Evolutionary conservation across 2,797 vertebrate genomes (phyloP).

Genomic region (Steatocranus sp.): DNA sequence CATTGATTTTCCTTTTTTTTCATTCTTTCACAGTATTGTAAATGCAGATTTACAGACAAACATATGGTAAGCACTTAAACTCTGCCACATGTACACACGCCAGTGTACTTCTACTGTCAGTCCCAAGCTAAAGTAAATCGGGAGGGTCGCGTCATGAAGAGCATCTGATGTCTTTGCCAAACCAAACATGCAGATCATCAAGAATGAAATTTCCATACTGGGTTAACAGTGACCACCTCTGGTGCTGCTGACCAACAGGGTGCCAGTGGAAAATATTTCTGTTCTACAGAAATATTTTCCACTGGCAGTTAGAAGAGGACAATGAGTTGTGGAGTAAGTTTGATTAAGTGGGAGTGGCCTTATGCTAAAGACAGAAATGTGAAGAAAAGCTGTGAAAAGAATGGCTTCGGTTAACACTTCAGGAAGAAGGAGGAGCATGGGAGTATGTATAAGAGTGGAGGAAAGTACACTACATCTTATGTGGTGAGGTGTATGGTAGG

Average conservation of each 20-base stretch:
- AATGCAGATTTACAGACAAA: not conserved
- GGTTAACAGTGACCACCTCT: not conserved
- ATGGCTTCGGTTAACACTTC: fast-evolving
- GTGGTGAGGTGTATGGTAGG: not conserved
- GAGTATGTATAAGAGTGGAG: not conserved
- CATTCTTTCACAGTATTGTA: not conserved
- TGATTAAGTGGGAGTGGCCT: not conserved
- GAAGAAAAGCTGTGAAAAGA: not conserved
- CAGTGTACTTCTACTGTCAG: not conserved
- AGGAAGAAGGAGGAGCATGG: not conserved
- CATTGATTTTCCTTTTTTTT: not conserved
- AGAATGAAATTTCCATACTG: not conserved
- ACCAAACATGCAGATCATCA: not conserved
- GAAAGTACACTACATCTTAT: not conserved
- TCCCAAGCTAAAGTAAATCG: not conserved
- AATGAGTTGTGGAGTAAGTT: not conserved
- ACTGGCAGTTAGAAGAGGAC: not conserved
- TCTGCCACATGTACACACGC: not conserved
- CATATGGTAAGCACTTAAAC: not conserved
- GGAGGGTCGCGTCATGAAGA: fast-evolving
- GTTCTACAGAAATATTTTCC: not conserved
- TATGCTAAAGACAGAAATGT: not conserved
- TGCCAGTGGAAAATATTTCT: not conserved
- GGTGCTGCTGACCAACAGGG: not conserved
- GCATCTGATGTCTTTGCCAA: not conserved